Conservation (phyloP, 2,113 vertebrate genomes). For the Oceanodroma tethys region DNA sequence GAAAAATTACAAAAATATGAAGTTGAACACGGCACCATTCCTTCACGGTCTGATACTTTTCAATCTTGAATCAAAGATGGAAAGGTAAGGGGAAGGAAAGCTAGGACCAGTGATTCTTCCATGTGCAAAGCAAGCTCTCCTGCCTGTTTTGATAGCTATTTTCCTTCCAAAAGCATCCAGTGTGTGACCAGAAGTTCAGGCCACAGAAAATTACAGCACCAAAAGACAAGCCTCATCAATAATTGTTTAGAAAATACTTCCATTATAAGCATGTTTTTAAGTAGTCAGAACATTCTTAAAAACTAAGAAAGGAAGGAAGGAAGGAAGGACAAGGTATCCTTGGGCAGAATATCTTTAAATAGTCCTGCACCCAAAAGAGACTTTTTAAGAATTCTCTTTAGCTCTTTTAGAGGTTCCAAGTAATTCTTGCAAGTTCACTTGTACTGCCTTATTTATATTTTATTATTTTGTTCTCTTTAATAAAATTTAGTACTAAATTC, state of each 20-base stretch:
- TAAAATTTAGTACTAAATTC: not conserved
- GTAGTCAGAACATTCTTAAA: not conserved
- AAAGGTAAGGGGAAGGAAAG: not conserved
- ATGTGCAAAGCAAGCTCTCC: not conserved
- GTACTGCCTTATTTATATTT: not conserved
- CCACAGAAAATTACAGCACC: not conserved
- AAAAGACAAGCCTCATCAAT: not conserved
- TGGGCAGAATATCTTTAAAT: not conserved
- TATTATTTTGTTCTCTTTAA: not conserved
- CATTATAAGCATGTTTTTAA: not conserved
- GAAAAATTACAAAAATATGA: conserved; percentile 30
- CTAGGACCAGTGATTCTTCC: not conserved
- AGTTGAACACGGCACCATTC: not conserved
- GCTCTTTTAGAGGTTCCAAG: not conserved
- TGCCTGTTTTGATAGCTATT: not conserved
- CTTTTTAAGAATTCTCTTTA: not conserved
- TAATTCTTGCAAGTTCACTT: not conserved
- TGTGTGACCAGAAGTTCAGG: not conserved
- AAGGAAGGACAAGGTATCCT: not conserved
- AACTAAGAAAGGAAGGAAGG: not conserved
- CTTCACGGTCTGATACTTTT: conserved; percentile 40
- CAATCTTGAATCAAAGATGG: conserved; percentile 25
- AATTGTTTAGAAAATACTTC: not conserved
- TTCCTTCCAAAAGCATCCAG: not conserved
- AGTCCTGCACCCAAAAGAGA: not conserved